These are phyloP conservation scores for Latrodectus hesperus DNA, from an alignment of 2,888 invertebrate species.

Conservation along the genomic window DNA sequence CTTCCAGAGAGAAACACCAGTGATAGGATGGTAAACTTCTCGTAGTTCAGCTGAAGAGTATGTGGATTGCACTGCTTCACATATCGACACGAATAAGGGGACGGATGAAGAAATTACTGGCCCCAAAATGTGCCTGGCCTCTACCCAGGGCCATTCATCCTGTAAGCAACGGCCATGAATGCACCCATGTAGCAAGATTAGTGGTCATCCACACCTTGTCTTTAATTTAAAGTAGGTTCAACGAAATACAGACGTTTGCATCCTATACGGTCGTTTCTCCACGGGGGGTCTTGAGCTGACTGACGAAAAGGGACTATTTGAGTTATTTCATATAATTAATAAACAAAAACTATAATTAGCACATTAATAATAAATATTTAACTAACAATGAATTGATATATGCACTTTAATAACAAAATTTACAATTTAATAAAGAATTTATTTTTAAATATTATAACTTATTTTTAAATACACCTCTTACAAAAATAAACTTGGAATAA, in stretches of 20 bases:
- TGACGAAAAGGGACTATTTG: conserved; percentile 65
- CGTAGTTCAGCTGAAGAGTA: neutral
- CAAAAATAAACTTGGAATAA: no score
- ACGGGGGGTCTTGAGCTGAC: conserved; percentile 68
- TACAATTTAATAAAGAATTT: no score
- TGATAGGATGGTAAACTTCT: conserved; percentile 31
- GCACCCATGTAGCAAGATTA: neutral
- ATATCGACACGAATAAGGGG: conserved; percentile 14
- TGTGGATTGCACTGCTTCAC: neutral
- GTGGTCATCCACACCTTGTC: conserved; percentile 30
- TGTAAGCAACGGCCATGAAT: neutral
- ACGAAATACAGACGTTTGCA: conserved; percentile 63
- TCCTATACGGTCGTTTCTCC: conserved; percentile 69
- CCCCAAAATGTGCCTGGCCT: conserved; percentile 12
- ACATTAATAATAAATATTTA: no score
- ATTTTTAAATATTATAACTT: no score
- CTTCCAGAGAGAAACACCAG: conserved; percentile 25
- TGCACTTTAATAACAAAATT: no score
- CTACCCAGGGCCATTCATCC: neutral
- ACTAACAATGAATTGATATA: no score
- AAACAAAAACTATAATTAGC: no score
- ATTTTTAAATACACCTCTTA: no score
- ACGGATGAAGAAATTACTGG: conserved; percentile 57
- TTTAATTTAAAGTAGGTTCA: conserved; percentile 24
- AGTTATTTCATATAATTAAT: neutral